These are phyloP conservation scores for Cerastis rubricosa DNA, from an alignment of 2,888 invertebrate species.

Conservation along the genomic window DNA sequence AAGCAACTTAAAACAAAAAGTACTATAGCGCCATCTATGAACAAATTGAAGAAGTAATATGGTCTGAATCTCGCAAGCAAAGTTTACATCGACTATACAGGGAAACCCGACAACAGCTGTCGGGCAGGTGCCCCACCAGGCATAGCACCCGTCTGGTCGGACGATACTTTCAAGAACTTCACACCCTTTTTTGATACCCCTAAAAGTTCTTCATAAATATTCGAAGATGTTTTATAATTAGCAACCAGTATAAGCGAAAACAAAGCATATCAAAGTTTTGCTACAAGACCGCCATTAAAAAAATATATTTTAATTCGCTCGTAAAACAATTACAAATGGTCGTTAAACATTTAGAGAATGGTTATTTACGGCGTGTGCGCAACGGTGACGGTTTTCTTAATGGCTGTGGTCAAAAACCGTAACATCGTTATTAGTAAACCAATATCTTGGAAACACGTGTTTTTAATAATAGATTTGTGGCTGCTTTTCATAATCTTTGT, in stretches of 20 bases:
- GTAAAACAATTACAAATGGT: slow-evolving; percentile 65
- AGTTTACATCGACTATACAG: too few relatives aligned
- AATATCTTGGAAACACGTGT: slow-evolving; percentile 48
- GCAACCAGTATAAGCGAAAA: background rate
- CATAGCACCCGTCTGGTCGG: too few relatives aligned
- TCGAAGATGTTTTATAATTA: background rate
- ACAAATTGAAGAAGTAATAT: too few relatives aligned
- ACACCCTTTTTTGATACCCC: too few relatives aligned
- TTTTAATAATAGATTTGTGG: slow-evolving; percentile 12
- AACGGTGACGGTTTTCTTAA: slow-evolving; percentile 59
- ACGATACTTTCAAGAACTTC: too few relatives aligned
- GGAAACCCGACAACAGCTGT: too few relatives aligned
- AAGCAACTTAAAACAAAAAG: too few relatives aligned
- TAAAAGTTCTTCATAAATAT: background rate
- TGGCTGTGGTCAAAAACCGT: slow-evolving; percentile 52
- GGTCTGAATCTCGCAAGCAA: too few relatives aligned
- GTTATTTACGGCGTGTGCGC: slow-evolving; percentile 59
- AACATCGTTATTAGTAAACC: slow-evolving; percentile 46
- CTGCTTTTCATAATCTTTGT: slow-evolving; percentile 8
- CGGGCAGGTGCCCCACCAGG: too few relatives aligned
- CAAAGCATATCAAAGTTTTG: background rate
- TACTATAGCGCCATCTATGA: too few relatives aligned
- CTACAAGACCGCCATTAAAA: slow-evolving; percentile 18
- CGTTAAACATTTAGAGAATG: slow-evolving; percentile 58
- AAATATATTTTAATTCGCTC: slow-evolving; percentile 53